Percentiles rank a stretch among this genome's conserved stretches.
These are phyloP conservation scores for Tromatobia lineatoria DNA, from an alignment of 2,888 invertebrate species.

Conservation along the genomic window DNA sequence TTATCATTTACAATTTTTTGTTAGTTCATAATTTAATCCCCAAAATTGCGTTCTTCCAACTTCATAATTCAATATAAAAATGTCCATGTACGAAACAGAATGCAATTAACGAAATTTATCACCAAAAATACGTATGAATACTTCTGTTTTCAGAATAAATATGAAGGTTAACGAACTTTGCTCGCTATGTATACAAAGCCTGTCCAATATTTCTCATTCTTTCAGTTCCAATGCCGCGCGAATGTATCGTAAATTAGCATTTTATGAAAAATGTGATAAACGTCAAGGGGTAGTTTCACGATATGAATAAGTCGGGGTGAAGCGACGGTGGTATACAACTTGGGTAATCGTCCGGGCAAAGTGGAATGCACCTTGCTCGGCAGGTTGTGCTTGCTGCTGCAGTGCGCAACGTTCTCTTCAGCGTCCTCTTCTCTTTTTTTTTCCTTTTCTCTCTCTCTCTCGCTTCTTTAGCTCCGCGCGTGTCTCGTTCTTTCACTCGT, in stretches of 20 bases:
- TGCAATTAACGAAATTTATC: neutral
- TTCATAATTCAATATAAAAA: neutral
- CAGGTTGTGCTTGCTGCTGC: conserved; percentile 55
- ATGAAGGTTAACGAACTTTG: neutral
- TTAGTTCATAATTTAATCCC: no score
- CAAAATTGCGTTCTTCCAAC: no score
- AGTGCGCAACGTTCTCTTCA: conserved; percentile 33
- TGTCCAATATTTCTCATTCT: neutral
- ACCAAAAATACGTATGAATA: neutral
- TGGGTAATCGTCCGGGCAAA: conserved; percentile 62
- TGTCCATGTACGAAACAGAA: neutral
- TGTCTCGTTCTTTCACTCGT: conserved; percentile 44
- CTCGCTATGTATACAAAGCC: neutral
- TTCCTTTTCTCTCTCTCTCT: conserved; percentile 14
- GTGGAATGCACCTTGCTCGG: conserved; percentile 71
- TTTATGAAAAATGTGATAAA: conserved; percentile 13
- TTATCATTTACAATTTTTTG: no score
- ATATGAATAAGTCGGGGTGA: conserved; percentile 34
- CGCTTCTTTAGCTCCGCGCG: conserved; percentile 58
- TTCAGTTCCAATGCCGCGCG: neutral
- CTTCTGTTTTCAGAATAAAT: neutral
- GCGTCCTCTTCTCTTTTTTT: neutral
- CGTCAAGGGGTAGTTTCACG: conserved; percentile 5
- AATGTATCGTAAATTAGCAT: neutral
- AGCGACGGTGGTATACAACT: conserved; percentile 24